Base-by-base conservation (phyloP, 2,113 vertebrate species). In the Glaucidium brasilianum region DNA sequence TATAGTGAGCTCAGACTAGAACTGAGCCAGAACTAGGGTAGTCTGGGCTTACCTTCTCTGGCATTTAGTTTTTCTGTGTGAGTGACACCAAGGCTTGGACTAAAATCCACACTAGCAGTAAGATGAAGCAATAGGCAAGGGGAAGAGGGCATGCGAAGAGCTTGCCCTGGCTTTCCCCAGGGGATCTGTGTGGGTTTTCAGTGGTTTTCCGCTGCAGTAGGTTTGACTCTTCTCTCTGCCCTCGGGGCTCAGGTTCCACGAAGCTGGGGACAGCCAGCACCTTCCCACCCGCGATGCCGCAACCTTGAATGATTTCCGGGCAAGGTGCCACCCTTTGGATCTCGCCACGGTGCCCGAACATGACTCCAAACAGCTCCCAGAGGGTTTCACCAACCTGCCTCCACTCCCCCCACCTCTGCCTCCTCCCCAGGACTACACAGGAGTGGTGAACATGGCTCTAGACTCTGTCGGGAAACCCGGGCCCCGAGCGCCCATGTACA, bases 401-500 rank as follows among this genome's bases (percentile, higher is more conserved):
- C 80, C 97, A 0, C 96, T 97, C 6, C 96, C 95, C 25, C 90
- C 97, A 4, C 72, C 96, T 45, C 97, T 96, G 56, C 97, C 95
- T 52, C 74, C 98, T 88, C 74, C 94, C 58, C 98, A 99, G 97
- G 99, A 99, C 96, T 98, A 99, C 92, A 47, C 97, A 0, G 98
- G 98, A 41, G 97, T 98, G 60, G 97, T 98, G 74, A 98, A 98
- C 96, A 96, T 98, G 97, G 97, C 97, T 68, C 92, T 98, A 94
- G 96, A 98, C 85, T 68, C 96, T 11, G 98, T 98, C 4, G 92
- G 97, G 35, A 99, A 99, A 82, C 96, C 98, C 0, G 98, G 97
- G 15, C 63, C 98, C 59, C 98, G 98, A 4, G 94, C 98, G 0
- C 98, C 98, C 76, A 47, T 99, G 94, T 99, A 99, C 97, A 89